Percentiles rank a stretch among this genome's conserved stretches.
phyloP scores from a whole-genome alignment of 1,140 invertebrate genomes.

The Danaus melanippus region DNA sequence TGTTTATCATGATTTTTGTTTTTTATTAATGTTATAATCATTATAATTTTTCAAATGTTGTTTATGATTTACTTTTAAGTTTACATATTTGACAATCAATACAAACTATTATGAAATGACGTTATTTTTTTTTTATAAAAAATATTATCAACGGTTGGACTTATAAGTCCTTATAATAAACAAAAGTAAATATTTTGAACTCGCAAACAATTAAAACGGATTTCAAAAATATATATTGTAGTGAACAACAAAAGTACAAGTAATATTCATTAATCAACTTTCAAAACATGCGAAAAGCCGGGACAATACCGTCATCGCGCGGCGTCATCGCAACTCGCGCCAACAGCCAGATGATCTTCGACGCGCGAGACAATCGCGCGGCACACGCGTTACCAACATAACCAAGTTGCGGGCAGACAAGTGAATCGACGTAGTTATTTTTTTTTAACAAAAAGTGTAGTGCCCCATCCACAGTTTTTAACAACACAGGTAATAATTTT shows the following conservation, averaged over 20 bases:
- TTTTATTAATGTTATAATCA: constrained; percentile 14
- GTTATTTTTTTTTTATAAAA: no score
- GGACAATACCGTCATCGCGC: constrained; percentile 11
- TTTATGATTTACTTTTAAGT: constrained; percentile 1
- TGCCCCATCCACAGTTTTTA: no score
- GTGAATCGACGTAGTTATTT: background rate
- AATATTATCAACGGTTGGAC: no score
- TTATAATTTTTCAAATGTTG: constrained; percentile 7
- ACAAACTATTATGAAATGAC: no score
- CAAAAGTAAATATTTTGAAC: no score
- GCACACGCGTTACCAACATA: constrained; percentile 13
- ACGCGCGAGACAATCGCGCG: constrained; percentile 21
- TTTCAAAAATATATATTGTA: no score
- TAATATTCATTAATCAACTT: no score
- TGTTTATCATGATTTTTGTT: constrained; percentile 41
- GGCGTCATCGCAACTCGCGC: constrained; percentile 14
- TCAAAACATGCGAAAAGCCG: constrained; percentile 3
- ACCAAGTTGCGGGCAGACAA: constrained; percentile 2
- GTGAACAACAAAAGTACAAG: no score
- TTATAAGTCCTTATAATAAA: no score
- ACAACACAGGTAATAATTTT: no score
- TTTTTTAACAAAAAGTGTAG: background rate
- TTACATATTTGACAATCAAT: no score
- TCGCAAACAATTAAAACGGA: no score
- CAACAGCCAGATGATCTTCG: constrained; percentile 25